These are phyloP conservation scores for Yoshiicerus persimilis DNA, from an alignment of 1,140 invertebrate species.

Conservation along the genomic window DNA sequence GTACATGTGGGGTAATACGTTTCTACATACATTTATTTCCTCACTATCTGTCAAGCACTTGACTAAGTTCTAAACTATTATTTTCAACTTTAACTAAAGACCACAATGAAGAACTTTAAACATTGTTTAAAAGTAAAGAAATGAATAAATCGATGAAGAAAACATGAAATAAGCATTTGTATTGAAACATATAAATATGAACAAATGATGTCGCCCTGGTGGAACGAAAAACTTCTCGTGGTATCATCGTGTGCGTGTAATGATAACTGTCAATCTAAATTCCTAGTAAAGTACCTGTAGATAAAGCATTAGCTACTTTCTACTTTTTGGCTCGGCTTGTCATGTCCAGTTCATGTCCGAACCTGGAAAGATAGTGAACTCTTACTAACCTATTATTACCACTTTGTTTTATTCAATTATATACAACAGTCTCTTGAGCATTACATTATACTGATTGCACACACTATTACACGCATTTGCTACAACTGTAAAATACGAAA, in stretches of 20 bases:
- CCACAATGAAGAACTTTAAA: too few relatives aligned
- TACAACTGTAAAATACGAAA: too few relatives aligned
- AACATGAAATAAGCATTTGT: neutral
- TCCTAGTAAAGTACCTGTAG: neutral
- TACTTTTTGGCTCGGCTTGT: neutral
- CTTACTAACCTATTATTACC: neutral
- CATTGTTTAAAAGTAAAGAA: too few relatives aligned
- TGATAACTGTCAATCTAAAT: neutral
- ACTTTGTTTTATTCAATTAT: neutral
- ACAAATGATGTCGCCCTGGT: neutral
- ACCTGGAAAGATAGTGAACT: neutral
- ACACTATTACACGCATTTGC: too few relatives aligned
- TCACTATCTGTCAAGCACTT: too few relatives aligned
- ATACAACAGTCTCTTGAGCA: too few relatives aligned
- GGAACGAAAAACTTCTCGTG: neutral
- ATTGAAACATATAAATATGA: too few relatives aligned
- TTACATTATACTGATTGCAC: too few relatives aligned
- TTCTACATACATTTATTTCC: too few relatives aligned
- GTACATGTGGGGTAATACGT: too few relatives aligned
- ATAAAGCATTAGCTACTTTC: neutral
- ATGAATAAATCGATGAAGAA: neutral
- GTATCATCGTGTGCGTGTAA: neutral
- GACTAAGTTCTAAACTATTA: too few relatives aligned
- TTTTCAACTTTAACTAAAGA: too few relatives aligned
- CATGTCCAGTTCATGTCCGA: neutral